A percentile compares a stretch with the other conserved stretches of the same genome.
Conservation (phyloP, 2,888 invertebrate genomes). For the Pteria penguin region DNA sequence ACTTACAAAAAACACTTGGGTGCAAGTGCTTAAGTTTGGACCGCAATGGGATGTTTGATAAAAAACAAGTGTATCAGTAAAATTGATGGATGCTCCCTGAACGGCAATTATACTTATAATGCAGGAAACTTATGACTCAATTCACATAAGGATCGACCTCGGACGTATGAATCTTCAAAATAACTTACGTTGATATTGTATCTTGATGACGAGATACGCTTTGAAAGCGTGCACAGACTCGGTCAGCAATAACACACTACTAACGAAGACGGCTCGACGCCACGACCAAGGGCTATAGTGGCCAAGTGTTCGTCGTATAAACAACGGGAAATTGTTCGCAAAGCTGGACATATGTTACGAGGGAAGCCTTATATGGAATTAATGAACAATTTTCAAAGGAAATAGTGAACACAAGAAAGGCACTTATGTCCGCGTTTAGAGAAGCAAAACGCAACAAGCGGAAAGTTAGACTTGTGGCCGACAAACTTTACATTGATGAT, state of each 20-base stretch:
- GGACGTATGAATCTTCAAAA: too few species aligned
- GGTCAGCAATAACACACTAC: background rate
- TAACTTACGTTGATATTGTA: too few species aligned
- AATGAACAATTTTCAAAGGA: conserved; percentile 3
- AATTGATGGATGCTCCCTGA: too few species aligned
- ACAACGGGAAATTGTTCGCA: background rate
- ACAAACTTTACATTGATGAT: background rate
- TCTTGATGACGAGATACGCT: background rate
- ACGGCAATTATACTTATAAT: too few species aligned
- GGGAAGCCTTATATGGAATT: background rate
- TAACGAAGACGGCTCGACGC: too few species aligned
- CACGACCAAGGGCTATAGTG: too few species aligned
- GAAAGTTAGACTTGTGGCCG: background rate
- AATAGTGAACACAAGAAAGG: background rate
- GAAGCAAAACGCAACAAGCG: background rate
- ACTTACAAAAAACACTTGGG: too few species aligned
- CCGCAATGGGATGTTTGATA: too few species aligned
- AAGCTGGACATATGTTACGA: background rate
- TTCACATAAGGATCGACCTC: too few species aligned
- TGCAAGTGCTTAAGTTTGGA: too few species aligned
- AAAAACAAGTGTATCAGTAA: too few species aligned
- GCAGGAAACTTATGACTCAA: too few species aligned
- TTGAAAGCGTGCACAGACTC: background rate
- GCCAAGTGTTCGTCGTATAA: background rate
- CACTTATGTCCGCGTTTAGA: background rate